phyloP scores from a whole-genome alignment of 1,140 invertebrate genomes.

The Macrobrachium rosenbergii region DNA sequence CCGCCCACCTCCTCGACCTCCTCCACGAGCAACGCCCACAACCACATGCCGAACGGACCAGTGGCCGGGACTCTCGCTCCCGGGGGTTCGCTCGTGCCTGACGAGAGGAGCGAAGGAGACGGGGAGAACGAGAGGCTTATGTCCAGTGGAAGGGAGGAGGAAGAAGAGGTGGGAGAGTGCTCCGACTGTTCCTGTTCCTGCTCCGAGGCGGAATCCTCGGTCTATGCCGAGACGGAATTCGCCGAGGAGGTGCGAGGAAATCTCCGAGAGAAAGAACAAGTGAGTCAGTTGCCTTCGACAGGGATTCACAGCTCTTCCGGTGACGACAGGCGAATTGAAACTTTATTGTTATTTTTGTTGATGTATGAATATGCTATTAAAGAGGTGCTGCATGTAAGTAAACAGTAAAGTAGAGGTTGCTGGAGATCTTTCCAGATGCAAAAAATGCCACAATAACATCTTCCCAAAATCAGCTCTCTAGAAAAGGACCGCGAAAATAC shows the following conservation, averaged over 20 bases:
- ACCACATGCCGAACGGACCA: background rate
- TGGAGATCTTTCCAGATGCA: no score
- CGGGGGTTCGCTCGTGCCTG: constrained; percentile 47
- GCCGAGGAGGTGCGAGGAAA: constrained; percentile 44
- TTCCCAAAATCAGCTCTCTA: no score
- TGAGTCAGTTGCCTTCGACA: background rate
- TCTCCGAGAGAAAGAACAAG: constrained; percentile 29
- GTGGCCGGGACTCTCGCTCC: constrained; percentile 42
- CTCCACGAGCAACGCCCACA: constrained; percentile 5
- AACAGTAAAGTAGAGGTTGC: no score
- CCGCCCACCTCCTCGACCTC: background rate
- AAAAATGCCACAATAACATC: no score
- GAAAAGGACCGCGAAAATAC: no score
- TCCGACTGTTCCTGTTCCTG: constrained; percentile 48
- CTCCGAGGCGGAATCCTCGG: constrained; percentile 48
- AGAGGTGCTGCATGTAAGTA: no score
- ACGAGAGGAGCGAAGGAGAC: constrained; percentile 32
- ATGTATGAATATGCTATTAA: no score
- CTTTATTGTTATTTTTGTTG: no score
- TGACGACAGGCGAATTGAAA: background rate
- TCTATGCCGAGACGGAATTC: constrained; percentile 52
- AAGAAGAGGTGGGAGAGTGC: constrained; percentile 21
- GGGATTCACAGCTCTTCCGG: background rate
- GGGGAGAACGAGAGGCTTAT: constrained; percentile 47
- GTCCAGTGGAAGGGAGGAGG: constrained; percentile 34